Evolutionary conservation across 23 tunicate genomes (phyloP).

Genomic region (Phallusia fumigata): DNA sequence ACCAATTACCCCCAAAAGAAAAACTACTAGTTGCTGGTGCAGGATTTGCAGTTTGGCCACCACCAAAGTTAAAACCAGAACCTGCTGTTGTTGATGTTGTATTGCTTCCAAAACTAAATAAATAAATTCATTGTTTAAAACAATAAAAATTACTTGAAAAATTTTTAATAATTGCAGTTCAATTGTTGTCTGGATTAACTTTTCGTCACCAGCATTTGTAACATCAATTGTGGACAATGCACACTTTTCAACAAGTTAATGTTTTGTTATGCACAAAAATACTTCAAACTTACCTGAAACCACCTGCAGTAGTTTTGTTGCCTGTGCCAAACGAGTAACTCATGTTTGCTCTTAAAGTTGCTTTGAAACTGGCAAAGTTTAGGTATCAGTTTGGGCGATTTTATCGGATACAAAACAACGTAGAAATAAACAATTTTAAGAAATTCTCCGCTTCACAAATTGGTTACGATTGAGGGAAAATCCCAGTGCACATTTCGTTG

Average conservation of each 20-base stretch:
- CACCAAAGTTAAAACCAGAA: constrained; percentile 36
- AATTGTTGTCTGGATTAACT: no score
- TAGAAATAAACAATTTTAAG: not conserved
- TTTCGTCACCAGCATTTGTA: no score
- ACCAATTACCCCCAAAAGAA: not conserved
- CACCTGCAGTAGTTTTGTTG: constrained; percentile 1
- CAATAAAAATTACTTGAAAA: no score
- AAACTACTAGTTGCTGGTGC: constrained; percentile 24
- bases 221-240: no score
- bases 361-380: not conserved
- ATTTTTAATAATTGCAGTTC: no score
- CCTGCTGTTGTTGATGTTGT: constrained; percentile 8
- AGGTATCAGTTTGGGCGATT: not conserved
- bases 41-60: constrained; percentile 1
- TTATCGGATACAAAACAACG: not conserved
- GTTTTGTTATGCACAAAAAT: no score
- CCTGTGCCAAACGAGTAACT: not conserved
- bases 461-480: not conserved
- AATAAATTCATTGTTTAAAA: no score
- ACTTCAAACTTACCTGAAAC: not conserved
- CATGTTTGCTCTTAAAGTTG: not conserved
- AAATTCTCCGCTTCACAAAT: no score
- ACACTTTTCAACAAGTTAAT: no score
- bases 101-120: constrained; percentile 28
- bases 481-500: not conserved